A percentile compares a stretch with the other conserved stretches of the same genome.
Conservation (phyloP, 1,140 invertebrate genomes). For the Lerema accius region DNA sequence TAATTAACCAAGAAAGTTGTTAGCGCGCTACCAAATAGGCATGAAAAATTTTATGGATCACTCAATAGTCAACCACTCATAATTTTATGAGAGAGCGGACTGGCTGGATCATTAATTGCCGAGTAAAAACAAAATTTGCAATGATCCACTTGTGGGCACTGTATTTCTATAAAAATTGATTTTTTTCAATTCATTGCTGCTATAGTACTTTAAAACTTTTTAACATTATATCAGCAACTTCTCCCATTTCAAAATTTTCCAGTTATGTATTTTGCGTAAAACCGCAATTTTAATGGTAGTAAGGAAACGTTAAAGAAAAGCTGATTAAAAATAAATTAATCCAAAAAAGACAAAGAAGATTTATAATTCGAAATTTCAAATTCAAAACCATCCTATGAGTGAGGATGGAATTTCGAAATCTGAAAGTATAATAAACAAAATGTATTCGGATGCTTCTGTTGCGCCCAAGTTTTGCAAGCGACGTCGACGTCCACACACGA, state of each 20-base stretch:
- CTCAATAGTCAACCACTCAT: constrained; percentile 21
- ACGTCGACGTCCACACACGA: constrained; percentile 50
- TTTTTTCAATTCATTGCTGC: background rate
- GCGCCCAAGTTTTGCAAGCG: constrained; percentile 47
- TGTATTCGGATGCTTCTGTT: constrained; percentile 41
- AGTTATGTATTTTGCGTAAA: no score
- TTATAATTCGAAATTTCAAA: constrained; percentile 33
- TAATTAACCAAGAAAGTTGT: constrained; percentile 21
- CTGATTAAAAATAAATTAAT: constrained; percentile 37
- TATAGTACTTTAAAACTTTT: no score
- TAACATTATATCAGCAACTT: no score
- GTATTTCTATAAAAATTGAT: background rate
- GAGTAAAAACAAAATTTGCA: constrained; percentile 13
- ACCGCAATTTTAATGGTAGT: no score
- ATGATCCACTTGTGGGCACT: background rate
- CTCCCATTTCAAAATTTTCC: no score
- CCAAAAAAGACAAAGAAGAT: constrained; percentile 36
- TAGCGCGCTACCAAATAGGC: constrained; percentile 17
- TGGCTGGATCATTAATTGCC: constrained; percentile 12
- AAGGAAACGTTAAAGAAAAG: background rate
- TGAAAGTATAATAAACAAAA: constrained; percentile 73
- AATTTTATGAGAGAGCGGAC: constrained; percentile 22
- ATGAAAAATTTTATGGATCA: constrained; percentile 25
- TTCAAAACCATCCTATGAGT: constrained; percentile 40
- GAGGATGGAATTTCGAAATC: constrained; percentile 52